Evolutionary conservation across 2,888 invertebrate genomes (phyloP).

Genomic region (Xestobium rufovillosum): DNA sequence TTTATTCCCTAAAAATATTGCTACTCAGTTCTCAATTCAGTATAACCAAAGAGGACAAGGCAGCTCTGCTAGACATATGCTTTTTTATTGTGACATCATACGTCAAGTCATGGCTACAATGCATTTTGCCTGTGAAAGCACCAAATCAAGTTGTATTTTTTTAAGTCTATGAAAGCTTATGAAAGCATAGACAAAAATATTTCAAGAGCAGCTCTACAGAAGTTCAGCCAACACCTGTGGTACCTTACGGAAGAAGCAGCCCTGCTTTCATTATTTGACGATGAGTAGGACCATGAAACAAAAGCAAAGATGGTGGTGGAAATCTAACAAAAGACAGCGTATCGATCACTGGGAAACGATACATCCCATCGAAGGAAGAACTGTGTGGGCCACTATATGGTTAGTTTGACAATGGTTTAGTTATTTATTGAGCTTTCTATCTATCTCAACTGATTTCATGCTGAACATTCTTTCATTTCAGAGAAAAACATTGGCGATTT

Average conservation of each 20-base stretch:
- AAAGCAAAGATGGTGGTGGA: conserved; percentile 17
- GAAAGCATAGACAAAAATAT: conserved; percentile 18
- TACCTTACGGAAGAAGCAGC: conserved; percentile 22
- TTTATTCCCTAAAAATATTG: conserved; percentile 22
- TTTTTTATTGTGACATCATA: conserved; percentile 22
- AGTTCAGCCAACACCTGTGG: conserved; percentile 20
- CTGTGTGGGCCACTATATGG: conserved; percentile 1
- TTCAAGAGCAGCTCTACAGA: conserved; percentile 20
- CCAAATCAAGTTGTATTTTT: conserved; percentile 19
- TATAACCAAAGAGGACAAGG: conserved; percentile 11
- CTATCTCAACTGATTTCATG: too few species aligned
- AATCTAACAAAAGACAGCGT: conserved; percentile 16
- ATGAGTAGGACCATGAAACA: conserved; percentile 16
- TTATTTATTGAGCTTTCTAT: too few species aligned
- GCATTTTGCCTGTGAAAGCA: conserved; percentile 22
- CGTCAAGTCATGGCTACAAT: conserved; percentile 24
- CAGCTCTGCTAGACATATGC: conserved; percentile 16
- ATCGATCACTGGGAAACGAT: conserved; percentile 3
- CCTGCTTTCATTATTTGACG: conserved; percentile 13
- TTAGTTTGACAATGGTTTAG: conserved; percentile 1
- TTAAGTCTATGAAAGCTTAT: conserved; percentile 16
- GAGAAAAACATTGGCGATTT: conserved; percentile 11
- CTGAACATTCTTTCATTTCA: too few species aligned
- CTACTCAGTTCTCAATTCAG: conserved; percentile 14
- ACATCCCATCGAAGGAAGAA: conserved; percentile 8